These are phyloP conservation scores for Semibalanus balanoides DNA, from an alignment of 1,140 invertebrate species.

Conservation along the genomic window DNA sequence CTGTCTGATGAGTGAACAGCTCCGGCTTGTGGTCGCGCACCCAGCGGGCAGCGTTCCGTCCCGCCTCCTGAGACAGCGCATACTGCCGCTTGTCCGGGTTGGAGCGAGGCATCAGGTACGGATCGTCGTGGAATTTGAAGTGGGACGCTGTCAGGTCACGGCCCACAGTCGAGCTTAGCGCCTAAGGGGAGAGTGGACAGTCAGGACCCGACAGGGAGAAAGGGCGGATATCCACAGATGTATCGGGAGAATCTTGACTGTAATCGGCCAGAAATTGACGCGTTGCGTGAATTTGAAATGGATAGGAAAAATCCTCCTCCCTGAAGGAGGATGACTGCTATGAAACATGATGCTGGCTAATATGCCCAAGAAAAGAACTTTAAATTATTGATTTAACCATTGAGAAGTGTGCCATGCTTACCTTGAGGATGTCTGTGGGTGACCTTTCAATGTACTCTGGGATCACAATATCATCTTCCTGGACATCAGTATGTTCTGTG, in stretches of 20 bases:
- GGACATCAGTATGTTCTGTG: background rate
- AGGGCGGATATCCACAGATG: no score
- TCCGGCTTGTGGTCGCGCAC: constrained; percentile 58
- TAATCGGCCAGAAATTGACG: no score
- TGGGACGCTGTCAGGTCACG: constrained; percentile 61
- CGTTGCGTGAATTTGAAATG: no score
- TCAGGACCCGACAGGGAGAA: no score
- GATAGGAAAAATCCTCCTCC: no score
- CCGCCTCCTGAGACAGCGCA: constrained; percentile 67
- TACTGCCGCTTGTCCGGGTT: constrained; percentile 52
- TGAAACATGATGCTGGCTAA: no score
- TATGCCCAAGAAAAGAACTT: no score
- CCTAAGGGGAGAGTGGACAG: constrained; percentile 29
- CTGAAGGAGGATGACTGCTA: no score
- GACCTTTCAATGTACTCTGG: constrained; percentile 53
- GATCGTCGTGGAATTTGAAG: constrained; percentile 82
- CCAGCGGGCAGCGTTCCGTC: constrained; percentile 72
- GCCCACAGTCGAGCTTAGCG: constrained; percentile 53
- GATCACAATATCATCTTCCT: constrained; percentile 26
- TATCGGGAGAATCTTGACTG: no score
- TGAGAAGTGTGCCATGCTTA: constrained; percentile 23
- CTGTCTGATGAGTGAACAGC: constrained; percentile 49
- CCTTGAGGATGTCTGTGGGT: constrained; percentile 60
- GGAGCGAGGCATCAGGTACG: constrained; percentile 66
- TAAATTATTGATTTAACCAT: no score